These are phyloP conservation scores for Carassius auratus DNA, from an alignment of 2,113 vertebrate genomes.

Conservation along the genomic window DNA sequence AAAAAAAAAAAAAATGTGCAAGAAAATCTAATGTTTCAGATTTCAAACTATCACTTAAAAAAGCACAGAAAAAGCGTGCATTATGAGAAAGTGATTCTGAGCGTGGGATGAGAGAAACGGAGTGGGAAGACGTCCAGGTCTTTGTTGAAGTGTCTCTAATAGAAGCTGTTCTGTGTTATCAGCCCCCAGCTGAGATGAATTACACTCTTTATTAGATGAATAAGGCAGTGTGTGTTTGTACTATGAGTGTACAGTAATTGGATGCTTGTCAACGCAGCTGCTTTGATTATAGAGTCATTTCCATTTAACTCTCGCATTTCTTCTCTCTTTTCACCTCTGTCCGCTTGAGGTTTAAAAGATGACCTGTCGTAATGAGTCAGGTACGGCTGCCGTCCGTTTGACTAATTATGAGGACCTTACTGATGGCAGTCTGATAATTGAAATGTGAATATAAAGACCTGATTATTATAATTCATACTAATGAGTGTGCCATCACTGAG, in stretches of 20 bases:
- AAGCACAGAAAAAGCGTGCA: conserved; percentile 2
- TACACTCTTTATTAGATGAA: conserved; percentile 54
- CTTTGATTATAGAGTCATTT: conserved; percentile 47
- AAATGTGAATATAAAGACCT: conserved; percentile 49
- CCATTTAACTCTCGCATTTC: conserved; percentile 14
- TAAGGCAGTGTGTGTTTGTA: conserved; percentile 29
- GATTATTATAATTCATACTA: conserved; percentile 53
- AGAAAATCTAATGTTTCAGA: neutral
- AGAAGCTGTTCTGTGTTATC: conserved; percentile 53
- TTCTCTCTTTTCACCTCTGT: neutral
- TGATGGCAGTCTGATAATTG: conserved; percentile 49
- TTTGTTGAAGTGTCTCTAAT: conserved; percentile 9
- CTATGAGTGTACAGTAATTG: conserved; percentile 41
- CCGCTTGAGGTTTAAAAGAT: neutral
- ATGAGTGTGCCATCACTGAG: conserved; percentile 10
- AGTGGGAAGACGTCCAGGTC: conserved; percentile 18
- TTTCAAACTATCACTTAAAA: neutral
- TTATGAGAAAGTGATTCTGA: too few species aligned
- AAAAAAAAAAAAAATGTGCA: too few species aligned
- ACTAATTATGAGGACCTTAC: conserved; percentile 45
- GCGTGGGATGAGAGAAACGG: neutral
- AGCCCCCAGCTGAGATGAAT: conserved; percentile 77
- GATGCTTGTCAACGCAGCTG: conserved; percentile 38
- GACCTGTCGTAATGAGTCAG: conserved; percentile 34
- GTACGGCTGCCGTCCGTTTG: neutral